Evolutionary conservation across 2,113 vertebrate species (phyloP).

Genomic region (Corynorhinus townsendii): DNA sequence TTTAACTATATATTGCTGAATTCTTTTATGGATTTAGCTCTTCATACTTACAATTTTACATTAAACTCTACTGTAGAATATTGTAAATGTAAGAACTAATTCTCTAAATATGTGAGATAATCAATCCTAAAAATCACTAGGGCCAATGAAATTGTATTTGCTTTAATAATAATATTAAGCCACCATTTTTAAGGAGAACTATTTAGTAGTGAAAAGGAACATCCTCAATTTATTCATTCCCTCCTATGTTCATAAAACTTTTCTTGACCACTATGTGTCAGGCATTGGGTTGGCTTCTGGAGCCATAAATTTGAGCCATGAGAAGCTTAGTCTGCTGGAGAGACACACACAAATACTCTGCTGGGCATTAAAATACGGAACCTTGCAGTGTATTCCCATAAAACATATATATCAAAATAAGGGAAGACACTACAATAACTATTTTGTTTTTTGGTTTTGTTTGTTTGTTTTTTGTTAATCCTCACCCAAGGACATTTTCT

Average conservation of each 20-base stretch:
- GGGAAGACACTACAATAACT: background rate
- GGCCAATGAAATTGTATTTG: constrained; percentile 53
- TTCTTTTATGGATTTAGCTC: constrained; percentile 57
- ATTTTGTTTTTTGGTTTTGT: too few relatives aligned
- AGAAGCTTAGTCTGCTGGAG: background rate
- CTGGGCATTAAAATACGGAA: background rate
- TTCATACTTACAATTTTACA: constrained; percentile 65
- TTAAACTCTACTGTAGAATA: constrained; percentile 41
- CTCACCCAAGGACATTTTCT: too few relatives aligned
- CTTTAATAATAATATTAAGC: constrained; percentile 34
- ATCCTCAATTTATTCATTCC: background rate
- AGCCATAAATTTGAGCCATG: background rate
- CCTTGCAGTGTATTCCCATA: background rate
- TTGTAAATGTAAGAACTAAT: constrained; percentile 59
- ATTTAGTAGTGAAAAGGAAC: background rate
- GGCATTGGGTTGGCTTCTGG: background rate
- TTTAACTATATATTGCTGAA: constrained; percentile 48
- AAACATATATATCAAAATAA: background rate
- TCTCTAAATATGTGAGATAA: constrained; percentile 16
- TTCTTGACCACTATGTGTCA: background rate
- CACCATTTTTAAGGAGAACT: background rate
- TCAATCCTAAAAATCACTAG: constrained; percentile 62
- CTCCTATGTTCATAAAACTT: background rate
- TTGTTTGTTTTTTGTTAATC: too few relatives aligned
- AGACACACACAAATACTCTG: background rate